Percentiles rank a stretch among this genome's conserved stretches.
Evolutionary conservation across 2,888 invertebrate genomes (phyloP).

Genomic region (Habrosyne pyritoides): DNA sequence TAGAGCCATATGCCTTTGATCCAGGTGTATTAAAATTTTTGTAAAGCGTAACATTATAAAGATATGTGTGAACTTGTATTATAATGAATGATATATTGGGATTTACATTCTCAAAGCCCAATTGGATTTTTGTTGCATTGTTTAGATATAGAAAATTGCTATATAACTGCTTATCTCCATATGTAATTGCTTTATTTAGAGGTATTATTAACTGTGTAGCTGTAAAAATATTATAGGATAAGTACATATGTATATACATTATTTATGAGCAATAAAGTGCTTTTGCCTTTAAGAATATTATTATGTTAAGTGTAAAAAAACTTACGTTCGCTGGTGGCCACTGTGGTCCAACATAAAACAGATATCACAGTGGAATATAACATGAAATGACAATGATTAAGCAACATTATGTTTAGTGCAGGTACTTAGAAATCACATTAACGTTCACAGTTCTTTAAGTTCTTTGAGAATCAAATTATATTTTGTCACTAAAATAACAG

Average conservation of each 20-base stretch:
- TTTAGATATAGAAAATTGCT: constrained; percentile 51
- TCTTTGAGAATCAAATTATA: background rate
- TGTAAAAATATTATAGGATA: constrained; percentile 14
- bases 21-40: constrained; percentile 51
- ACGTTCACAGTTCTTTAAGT: too few species aligned
- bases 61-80: constrained; percentile 86
- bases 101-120: constrained; percentile 72
- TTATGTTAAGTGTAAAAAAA: too few species aligned
- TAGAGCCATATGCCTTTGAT: constrained; percentile 81
- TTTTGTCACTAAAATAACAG: background rate
- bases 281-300: background rate
- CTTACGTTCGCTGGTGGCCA: background rate
- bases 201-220: constrained; percentile 51
- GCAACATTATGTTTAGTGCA: background rate
- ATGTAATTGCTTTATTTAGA: constrained; percentile 51
- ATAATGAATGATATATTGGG: constrained; percentile 80
- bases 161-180: constrained; percentile 56
- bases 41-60: constrained; percentile 82
- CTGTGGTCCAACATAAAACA: background rate
- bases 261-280: too few species aligned
- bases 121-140: constrained; percentile 47
- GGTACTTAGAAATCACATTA: background rate
- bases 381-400: background rate
- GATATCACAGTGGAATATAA: background rate
- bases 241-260: too few species aligned